Base-by-base conservation (phyloP, 2,113 vertebrate species). In the human region DNA sequence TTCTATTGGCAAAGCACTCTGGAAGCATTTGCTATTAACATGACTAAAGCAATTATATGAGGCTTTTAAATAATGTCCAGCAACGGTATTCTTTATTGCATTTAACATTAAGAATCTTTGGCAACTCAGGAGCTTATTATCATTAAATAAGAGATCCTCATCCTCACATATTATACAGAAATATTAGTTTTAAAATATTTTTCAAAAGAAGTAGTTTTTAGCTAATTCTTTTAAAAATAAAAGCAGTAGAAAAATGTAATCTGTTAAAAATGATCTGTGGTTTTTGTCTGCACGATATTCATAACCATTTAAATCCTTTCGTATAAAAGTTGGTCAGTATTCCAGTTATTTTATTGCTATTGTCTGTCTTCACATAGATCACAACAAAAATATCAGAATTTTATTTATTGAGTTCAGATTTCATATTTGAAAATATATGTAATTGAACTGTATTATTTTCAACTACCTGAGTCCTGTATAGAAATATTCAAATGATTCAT, bases 401-500 rank as follows among this genome's bases (percentile, higher is more conserved):
- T 94, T 84, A 43, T 84, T 73, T 87, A 20, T 73, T 50, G 73
- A 91, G 35, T 68, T 68, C 57, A 85, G 4, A 12, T 83, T 97
- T 88, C 4, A 17, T 88, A 72, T 96, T 94, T 50, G 35, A 89
- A 97, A 94, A 87, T 70, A 76, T 22, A 85, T 55, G 11, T 22
- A 52, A 80, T 1, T 1, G 16, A 89, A 90, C 48, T 20, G 48
- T 82, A 76, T 61, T 73, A 68, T 89, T 90, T 96, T 93, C 25
- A 92, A 38, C 20, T 57, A 86, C 90, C 55, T 80, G 64, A 88
- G 30, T 68, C 20, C 83, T 38, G 1, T 45, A 66, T 66, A 27
- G 84, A 97, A 96, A 66, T 17, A 86, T 40, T 76, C 32, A 92
- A 81, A 43, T 90, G 45, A 88, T 27, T 75, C 55, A 80, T n/a